Conservation (phyloP, 2,888 invertebrate species). For the Conistra vaccinii region DNA sequence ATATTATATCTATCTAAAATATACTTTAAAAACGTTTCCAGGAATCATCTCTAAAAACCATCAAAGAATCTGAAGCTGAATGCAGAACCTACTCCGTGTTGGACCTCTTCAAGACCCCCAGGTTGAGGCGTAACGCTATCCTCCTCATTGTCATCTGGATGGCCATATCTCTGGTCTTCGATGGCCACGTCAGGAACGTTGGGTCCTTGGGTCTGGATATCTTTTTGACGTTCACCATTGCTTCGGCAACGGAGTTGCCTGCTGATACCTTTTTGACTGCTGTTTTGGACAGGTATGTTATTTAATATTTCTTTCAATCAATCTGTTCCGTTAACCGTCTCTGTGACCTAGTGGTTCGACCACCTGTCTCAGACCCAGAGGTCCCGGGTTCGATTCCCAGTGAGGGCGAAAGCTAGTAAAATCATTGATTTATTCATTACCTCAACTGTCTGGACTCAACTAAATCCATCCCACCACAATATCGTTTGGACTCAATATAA, state of each 20-base stretch:
- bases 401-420: too few species aligned
- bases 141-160: conserved; percentile 96
- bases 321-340: too few species aligned
- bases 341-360: too few species aligned
- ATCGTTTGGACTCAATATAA: too few species aligned
- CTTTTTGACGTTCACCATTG: conserved; percentile 96
- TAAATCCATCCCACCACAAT: too few species aligned
- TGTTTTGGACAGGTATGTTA: conserved; percentile 91
- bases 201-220: conserved; percentile 95
- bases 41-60: conserved; percentile 91
- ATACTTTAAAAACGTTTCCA: too few species aligned
- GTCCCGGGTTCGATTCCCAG: too few species aligned
- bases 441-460: too few species aligned
- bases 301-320: neutral
- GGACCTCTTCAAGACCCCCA: conserved; percentile 95
- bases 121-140: conserved; percentile 94
- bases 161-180: conserved; percentile 96
- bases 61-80: conserved; percentile 93
- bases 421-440: too few species aligned
- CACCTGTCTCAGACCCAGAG: too few species aligned
- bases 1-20: too few species aligned
- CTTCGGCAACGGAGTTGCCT: conserved; percentile 95
- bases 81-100: conserved; percentile 94
- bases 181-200: conserved; percentile 97
- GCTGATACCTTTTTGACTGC: conserved; percentile 95